Percentiles rank a stretch among this genome's conserved stretches.
Conservation (phyloP, 2,888 invertebrate genomes). For the Aleiodes alternator region DNA sequence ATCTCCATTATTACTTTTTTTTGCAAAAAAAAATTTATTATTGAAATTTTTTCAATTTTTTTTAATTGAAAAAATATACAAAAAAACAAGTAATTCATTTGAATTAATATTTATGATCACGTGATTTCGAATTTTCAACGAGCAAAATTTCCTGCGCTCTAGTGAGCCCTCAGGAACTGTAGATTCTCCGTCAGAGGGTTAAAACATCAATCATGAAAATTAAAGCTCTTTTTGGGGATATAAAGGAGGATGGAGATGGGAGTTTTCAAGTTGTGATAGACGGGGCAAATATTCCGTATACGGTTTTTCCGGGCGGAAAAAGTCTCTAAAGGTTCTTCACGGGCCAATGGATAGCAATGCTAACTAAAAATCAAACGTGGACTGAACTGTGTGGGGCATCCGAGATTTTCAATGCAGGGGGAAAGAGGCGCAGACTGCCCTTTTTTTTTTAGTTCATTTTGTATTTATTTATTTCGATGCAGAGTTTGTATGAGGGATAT, state of each 20-base stretch:
- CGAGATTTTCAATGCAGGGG: conserved; percentile 15
- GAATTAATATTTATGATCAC: too few species aligned
- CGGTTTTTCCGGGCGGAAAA: conserved; percentile 70
- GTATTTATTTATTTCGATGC: conserved; percentile 3
- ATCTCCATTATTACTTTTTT: too few species aligned
- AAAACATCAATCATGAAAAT: conserved; percentile 73
- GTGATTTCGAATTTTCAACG: too few species aligned
- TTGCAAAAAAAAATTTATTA: too few species aligned
- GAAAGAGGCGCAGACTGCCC: not conserved
- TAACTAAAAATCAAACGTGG: conserved; percentile 71
- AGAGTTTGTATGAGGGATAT: conserved; percentile 38
- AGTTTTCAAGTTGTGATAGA: conserved; percentile 25
- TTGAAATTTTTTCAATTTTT: too few species aligned
- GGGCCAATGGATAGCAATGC: conserved; percentile 69
- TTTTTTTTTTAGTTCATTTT: conserved; percentile 11
- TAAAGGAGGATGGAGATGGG: conserved; percentile 13
- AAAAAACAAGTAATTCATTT: too few species aligned
- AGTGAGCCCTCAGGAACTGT: too few species aligned
- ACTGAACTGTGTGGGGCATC: conserved; percentile 36
- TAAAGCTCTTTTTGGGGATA: conserved; percentile 60
- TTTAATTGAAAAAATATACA: not conserved
- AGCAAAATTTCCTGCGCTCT: too few species aligned
- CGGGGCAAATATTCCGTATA: conserved; percentile 57
- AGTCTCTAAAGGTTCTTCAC: conserved; percentile 70
- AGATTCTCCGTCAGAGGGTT: conserved; percentile 46